These are phyloP conservation scores for Drosophila hydei DNA, from an alignment of 1,140 invertebrate genomes.

Conservation along the genomic window DNA sequence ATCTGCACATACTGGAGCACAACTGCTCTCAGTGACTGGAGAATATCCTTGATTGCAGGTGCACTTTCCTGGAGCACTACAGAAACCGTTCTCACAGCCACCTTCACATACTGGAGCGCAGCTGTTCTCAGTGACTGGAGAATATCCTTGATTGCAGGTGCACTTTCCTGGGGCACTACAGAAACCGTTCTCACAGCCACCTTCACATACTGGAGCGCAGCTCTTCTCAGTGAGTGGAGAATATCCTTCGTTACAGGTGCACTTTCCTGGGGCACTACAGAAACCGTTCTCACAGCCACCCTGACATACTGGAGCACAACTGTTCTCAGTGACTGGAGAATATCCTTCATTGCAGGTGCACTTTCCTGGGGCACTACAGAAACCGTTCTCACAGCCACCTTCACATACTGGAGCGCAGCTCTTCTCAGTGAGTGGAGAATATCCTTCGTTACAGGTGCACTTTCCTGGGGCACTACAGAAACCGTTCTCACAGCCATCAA, in stretches of 20 bases:
- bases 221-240: background rate
- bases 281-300: constrained; percentile 41
- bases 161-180: constrained; percentile 24
- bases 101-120: constrained; percentile 24
- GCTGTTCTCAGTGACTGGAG: background rate
- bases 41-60: constrained; percentile 6
- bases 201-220: constrained; percentile 18
- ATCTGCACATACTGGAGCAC: constrained; percentile 4
- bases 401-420: constrained; percentile 50
- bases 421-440: background rate
- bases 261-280: constrained; percentile 28
- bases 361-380: constrained; percentile 26
- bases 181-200: constrained; percentile 23
- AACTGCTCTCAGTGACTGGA: constrained; percentile 8
- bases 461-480: constrained; percentile 20
- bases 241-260: constrained; percentile 30
- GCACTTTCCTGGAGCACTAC: constrained; percentile 15
- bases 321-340: constrained; percentile 3
- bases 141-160: constrained; percentile 25
- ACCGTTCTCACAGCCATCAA: constrained; percentile 31
- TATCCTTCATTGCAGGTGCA: constrained; percentile 46
- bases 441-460: constrained; percentile 21
- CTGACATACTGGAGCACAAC: constrained; percentile 20
- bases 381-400: constrained; percentile 48
- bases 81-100: constrained; percentile 24